A percentile compares a stretch with the other conserved stretches of the same genome.
phyloP scores from a whole-genome alignment of 2,797 vertebrate genomes.

The Ceryle rudis region DNA sequence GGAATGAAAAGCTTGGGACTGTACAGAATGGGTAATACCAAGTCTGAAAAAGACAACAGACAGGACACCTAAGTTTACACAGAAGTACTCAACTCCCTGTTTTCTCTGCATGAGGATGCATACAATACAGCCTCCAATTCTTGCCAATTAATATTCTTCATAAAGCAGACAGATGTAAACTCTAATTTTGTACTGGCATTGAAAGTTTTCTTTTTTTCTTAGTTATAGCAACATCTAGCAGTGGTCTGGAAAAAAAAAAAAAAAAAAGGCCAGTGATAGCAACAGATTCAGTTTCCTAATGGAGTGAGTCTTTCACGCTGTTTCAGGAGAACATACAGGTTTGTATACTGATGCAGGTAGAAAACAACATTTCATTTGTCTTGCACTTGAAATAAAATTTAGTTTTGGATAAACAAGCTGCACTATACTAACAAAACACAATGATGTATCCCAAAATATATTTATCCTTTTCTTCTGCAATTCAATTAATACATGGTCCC shows the following conservation, averaged over 20 bases:
- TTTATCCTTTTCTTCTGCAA: background rate
- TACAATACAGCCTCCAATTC: background rate
- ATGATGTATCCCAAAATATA: background rate
- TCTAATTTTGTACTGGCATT: background rate
- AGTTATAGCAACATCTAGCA: background rate
- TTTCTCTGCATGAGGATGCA: background rate
- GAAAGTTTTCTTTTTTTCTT: background rate
- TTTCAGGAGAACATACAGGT: background rate
- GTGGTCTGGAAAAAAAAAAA: background rate
- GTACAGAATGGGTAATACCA: background rate
- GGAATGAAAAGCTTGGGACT: background rate
- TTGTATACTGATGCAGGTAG: background rate
- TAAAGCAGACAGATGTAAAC: background rate
- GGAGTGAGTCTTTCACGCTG: background rate
- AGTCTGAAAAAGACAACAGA: background rate
- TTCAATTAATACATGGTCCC: background rate
- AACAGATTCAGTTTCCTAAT: background rate
- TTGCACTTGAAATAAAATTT: background rate
- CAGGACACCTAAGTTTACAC: background rate
- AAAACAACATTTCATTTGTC: background rate
- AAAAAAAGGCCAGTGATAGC: background rate
- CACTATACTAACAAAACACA: background rate
- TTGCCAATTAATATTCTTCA: background rate
- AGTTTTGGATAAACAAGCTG: background rate
- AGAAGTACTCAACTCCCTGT: background rate